These are phyloP conservation scores for Nesogale talazaci DNA, from an alignment of 2,113 vertebrate species.

Conservation along the genomic window DNA sequence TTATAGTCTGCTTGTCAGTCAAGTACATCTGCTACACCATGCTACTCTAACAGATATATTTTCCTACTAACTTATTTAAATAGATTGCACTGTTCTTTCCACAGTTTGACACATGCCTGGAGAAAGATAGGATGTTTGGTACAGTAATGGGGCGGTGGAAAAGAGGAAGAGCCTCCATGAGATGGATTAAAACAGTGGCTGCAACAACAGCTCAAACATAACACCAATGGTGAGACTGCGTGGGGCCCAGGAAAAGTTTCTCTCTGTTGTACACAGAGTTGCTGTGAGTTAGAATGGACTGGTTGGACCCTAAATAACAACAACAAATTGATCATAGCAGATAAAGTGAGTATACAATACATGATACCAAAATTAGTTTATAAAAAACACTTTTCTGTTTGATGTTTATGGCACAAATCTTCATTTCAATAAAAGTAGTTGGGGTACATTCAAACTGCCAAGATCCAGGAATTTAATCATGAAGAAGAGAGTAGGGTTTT, in stretches of 20 bases:
- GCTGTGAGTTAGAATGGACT: no score
- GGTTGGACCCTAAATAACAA: no score
- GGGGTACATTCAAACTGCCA: not conserved
- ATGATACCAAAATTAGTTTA: constrained; percentile 12
- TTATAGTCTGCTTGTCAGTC: no score
- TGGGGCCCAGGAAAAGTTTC: no score
- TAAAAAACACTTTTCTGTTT: constrained; percentile 28
- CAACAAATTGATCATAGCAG: not conserved
- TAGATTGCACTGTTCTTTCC: not conserved
- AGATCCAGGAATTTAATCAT: constrained; percentile 29
- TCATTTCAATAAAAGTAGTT: constrained; percentile 6
- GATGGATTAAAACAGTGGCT: no score
- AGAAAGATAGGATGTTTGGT: no score
- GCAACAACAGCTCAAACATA: no score
- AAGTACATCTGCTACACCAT: not conserved
- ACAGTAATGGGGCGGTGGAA: no score
- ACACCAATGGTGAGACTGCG: no score
- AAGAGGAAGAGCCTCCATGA: no score
- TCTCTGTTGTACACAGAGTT: no score
- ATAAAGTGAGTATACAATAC: constrained; percentile 1
- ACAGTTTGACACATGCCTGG: not conserved
- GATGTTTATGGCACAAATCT: constrained; percentile 38
- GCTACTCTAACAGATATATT: not conserved
- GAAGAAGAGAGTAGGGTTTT: not conserved
- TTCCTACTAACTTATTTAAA: constrained; percentile 6